phyloP scores from a whole-genome alignment of 1,140 invertebrate genomes.

The Drosophila ananassae region DNA sequence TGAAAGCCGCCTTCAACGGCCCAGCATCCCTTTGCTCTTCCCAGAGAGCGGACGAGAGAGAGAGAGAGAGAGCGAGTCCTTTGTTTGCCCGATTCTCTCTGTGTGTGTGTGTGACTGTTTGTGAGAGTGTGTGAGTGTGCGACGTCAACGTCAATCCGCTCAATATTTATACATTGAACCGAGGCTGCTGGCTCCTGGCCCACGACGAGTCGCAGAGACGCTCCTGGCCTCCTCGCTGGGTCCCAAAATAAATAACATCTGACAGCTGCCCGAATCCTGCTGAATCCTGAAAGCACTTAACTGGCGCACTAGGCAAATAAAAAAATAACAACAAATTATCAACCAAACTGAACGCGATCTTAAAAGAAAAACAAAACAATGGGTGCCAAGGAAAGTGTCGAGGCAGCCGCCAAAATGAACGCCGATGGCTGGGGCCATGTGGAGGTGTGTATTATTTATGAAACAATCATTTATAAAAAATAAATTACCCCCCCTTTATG shows the following conservation, averaged over 20 bases:
- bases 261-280: constrained; percentile 68
- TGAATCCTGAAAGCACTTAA: constrained; percentile 37
- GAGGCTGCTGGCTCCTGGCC: constrained; percentile 46
- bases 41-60: not conserved
- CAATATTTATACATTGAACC: constrained; percentile 71
- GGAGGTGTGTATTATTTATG: constrained; percentile 86
- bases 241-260: constrained; percentile 82
- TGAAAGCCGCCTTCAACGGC: constrained; percentile 72
- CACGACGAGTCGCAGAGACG: constrained; percentile 59
- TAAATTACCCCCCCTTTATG: not conserved
- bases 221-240: constrained; percentile 51
- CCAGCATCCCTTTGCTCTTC: constrained; percentile 57
- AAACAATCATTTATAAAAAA: constrained; percentile 8
- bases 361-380: constrained; percentile 78
- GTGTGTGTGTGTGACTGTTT: constrained; percentile 9
- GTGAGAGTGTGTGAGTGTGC: constrained; percentile 42
- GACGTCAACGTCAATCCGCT: constrained; percentile 75
- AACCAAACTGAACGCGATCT: constrained; percentile 45
- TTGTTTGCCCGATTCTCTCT: not conserved
- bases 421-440: constrained; percentile 90
- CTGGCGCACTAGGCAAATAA: constrained; percentile 4
- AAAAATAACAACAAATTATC: constrained; percentile 37
- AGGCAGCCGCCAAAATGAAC: constrained; percentile 89
- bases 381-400: constrained; percentile 90
- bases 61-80: constrained; percentile 12